Evolutionary conservation across 2,797 vertebrate species (phyloP).

Genomic region (Oophaga sylvatica): DNA sequence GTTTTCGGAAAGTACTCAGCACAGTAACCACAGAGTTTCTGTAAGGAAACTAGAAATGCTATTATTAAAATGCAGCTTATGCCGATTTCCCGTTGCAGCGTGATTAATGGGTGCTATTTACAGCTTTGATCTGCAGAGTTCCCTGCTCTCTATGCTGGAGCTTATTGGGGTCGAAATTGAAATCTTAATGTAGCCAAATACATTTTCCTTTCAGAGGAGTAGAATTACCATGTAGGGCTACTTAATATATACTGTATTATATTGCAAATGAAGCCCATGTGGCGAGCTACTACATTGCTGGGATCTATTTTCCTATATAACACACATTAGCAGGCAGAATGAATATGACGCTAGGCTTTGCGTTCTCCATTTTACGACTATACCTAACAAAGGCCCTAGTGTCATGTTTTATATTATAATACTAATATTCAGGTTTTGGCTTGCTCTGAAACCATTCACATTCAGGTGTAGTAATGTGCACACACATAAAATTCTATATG

Average conservation of each 20-base stretch:
- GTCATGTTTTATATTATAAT: conserved; percentile 41
- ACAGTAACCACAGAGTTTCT: conserved; percentile 52
- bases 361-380: conserved; percentile 40
- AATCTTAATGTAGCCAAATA: conserved; percentile 66
- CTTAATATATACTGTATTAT: conserved; percentile 64
- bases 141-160: conserved; percentile 58
- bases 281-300: conserved; percentile 41
- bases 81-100: conserved; percentile 54
- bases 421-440: conserved; percentile 7
- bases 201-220: conserved; percentile 59
- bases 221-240: conserved; percentile 62
- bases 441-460: background rate
- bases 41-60: conserved; percentile 51
- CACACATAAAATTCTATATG: conserved; percentile 2
- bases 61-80: conserved; percentile 46
- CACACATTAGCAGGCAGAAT: conserved; percentile 51
- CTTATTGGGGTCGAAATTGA: conserved; percentile 61
- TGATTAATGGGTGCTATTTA: conserved; percentile 62
- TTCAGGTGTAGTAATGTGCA: conserved; percentile 32
- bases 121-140: conserved; percentile 64
- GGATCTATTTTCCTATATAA: conserved; percentile 52
- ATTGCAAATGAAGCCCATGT: conserved; percentile 63
- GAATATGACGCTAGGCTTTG: conserved; percentile 38
- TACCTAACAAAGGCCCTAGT: conserved; percentile 37
- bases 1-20: conserved; percentile 53